Evolutionary conservation across 2,888 invertebrate genomes (phyloP).

Genomic region (Stegophylla sp.): DNA sequence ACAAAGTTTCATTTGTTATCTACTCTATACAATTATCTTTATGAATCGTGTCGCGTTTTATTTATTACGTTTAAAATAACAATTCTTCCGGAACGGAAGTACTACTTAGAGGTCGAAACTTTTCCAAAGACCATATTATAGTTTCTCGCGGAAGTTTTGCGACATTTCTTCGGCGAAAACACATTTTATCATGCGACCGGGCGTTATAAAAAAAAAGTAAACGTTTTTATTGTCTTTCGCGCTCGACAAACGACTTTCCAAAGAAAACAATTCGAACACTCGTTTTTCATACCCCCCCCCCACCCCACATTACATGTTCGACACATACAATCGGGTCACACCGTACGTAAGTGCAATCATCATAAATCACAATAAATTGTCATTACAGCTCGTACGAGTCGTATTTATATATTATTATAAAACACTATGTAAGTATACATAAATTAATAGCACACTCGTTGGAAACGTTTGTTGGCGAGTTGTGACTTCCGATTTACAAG

Average conservation of each 20-base stretch:
- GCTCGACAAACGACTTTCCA: neutral
- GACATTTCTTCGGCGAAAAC: neutral
- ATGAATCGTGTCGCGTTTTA: neutral
- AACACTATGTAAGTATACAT: neutral
- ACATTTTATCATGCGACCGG: neutral
- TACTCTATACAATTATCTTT: too few relatives aligned
- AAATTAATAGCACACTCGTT: neutral
- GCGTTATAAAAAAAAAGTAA: neutral
- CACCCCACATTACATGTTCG: too few relatives aligned
- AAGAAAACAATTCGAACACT: neutral
- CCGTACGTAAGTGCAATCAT: neutral
- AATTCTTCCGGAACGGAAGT: neutral
- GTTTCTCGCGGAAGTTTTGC: neutral
- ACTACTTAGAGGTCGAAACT: neutral
- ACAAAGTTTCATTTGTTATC: neutral
- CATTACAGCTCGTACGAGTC: too few relatives aligned
- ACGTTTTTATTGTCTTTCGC: neutral
- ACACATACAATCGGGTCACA: neutral
- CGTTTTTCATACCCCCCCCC: neutral
- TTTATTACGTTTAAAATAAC: too few relatives aligned
- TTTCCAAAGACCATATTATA: neutral
- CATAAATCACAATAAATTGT: neutral
- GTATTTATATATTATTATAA: too few relatives aligned
- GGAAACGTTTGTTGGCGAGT: too few relatives aligned
- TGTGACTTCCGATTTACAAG: too few relatives aligned